Conservation (phyloP, 2,797 vertebrate species). For the Jordanella pulchra region DNA sequence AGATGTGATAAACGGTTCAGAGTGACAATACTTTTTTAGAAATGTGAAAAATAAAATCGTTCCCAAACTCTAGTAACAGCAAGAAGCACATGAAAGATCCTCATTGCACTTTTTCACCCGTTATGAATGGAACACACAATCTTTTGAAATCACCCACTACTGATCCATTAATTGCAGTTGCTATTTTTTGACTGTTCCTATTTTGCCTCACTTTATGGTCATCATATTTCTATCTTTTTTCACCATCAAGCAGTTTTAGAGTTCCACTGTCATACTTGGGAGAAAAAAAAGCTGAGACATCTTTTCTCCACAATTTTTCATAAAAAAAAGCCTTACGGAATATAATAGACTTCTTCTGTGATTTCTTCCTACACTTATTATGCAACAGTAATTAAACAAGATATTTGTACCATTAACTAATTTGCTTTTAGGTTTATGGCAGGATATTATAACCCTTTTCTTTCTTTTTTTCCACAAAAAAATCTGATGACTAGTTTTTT, state of each 20-base stretch:
- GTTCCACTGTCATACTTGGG: slow-evolving; percentile 37
- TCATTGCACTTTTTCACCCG: too few species aligned
- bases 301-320: slow-evolving; percentile 45
- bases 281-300: not conserved
- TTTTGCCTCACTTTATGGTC: slow-evolving; percentile 12
- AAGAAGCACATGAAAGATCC: too few species aligned
- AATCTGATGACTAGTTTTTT: slow-evolving; percentile 21
- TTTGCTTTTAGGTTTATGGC: slow-evolving; percentile 15
- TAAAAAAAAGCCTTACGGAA: slow-evolving; percentile 21
- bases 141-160: too few species aligned
- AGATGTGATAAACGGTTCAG: too few species aligned
- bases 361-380: slow-evolving; percentile 55
- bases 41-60: too few species aligned
- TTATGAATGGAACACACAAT: too few species aligned
- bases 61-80: too few species aligned
- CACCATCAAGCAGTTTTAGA: slow-evolving; percentile 41
- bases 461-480: not conserved
- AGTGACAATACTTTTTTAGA: too few species aligned
- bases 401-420: slow-evolving; percentile 21
- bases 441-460: not conserved
- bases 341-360: slow-evolving; percentile 34
- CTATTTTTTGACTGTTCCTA: too few species aligned
- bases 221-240: slow-evolving; percentile 52
- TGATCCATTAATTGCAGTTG: too few species aligned
- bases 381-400: slow-evolving; percentile 49